Base-by-base conservation (phyloP, 2,888 invertebrate species). In the Pachydiplax longipennis region DNA sequence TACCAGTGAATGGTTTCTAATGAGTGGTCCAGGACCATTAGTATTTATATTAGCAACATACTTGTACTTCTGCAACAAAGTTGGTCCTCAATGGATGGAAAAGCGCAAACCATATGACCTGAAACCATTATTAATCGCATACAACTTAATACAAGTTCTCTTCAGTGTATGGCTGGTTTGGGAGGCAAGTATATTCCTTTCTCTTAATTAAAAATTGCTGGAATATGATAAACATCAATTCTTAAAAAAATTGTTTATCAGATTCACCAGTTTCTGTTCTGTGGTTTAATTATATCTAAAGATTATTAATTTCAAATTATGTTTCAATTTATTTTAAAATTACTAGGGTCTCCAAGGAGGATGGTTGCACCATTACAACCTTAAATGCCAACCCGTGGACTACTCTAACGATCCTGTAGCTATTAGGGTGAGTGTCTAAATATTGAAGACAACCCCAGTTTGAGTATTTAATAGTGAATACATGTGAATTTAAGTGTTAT, bases 141-240 rank as follows among this genome's bases (percentile, higher is more conserved):
- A 99, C 94, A 99, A 99, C 93, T 95, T 97, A 22, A 96, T 97
- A 91, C 98, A 99, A 95, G 98, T 99, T 10, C 82, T 97, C 22
- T 97, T 98, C 94, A 98, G 98, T 98, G 96, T 95, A 94, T 98
- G 92, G 95, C 95, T 92, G 93, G 94, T 48, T 94, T 95, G 93
- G 96, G 94, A 93, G 93, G 92, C 93, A 93, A 90, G 73, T 37
- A 80, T 31, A 8, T 18, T 65, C 25, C 87, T 31, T 80, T 80
- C n/a, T 35, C 25, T 58, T 48, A n/a, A 35, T 53, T 35, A 90
- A 40, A 91, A 73, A 37, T 48, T 81, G 31, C 80, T 25, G 44
- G 37, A 58, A 61, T 18, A 25, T 61, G 82, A 80, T 31, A 61
- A 25, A 37, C 10, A 65, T 31, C 18, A 81, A 53, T 90, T 44